Evolutionary conservation across 2,888 invertebrate species (phyloP).

Genomic region (Hybos culiciformis): DNA sequence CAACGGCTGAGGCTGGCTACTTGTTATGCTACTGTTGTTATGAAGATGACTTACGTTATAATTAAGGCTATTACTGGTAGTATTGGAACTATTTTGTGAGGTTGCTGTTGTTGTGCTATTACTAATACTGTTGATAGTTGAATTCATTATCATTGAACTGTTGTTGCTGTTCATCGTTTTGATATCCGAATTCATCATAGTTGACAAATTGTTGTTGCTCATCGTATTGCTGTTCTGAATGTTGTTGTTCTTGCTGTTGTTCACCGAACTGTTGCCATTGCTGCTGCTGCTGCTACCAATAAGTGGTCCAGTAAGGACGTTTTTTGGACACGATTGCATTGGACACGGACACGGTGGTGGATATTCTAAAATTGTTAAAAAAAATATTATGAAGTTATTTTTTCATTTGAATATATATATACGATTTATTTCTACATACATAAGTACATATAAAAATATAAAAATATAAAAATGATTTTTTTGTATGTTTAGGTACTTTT

Average conservation of each 20-base stretch:
- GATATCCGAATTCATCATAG: not conserved
- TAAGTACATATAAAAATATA: too few species aligned
- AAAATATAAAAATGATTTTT: too few species aligned
- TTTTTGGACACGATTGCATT: constrained; percentile 93
- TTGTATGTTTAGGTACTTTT: too few species aligned
- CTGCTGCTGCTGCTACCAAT: constrained; percentile 65
- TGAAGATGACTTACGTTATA: constrained; percentile 13
- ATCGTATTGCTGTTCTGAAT: constrained; percentile 13
- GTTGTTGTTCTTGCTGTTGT: constrained; percentile 12
- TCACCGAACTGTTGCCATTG: constrained; percentile 14
- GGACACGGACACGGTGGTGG: constrained; percentile 63
- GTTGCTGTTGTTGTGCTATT: too few species aligned
- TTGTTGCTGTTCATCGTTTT: constrained; percentile 14
- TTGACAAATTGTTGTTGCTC: constrained; percentile 16
- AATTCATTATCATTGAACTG: constrained; percentile 4
- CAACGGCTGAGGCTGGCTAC: constrained; percentile 16
- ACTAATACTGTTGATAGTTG: not conserved
- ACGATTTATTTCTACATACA: not conserved
- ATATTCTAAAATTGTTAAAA: constrained; percentile 41
- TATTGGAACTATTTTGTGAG: too few species aligned
- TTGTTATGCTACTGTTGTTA: constrained; percentile 21
- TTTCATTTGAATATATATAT: not conserved
- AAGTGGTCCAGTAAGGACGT: constrained; percentile 96
- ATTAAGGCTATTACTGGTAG: constrained; percentile 13
- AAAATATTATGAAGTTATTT: constrained; percentile 1